Base-by-base conservation (phyloP, 1,140 invertebrate genomes). In the Conopomorpha cramerella region DNA sequence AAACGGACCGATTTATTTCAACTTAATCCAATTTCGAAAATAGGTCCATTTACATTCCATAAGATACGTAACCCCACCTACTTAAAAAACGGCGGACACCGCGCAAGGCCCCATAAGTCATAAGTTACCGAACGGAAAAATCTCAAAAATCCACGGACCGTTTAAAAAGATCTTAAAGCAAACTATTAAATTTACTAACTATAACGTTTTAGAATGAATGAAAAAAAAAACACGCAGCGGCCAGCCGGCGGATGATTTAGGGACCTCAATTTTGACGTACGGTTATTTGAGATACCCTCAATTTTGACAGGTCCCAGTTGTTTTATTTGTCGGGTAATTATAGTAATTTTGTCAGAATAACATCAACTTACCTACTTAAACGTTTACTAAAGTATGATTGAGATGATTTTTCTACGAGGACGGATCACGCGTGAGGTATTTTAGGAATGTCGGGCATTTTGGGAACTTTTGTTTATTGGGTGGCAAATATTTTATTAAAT, bases 301-400 rank as follows among this genome's bases (percentile, higher is more conserved):
- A n/a, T 54, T 54, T 45, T 63, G 70, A 74, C 70, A 71, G 70
- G 48, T 65, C 51, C 49, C 62, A 67, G 63, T n/a, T n/a, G n/a
- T 65, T 71, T 61, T 55, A 55, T 59, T 60, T 55, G 47, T 45
- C 49, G 48, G 43, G 63, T n/a, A 74, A 74, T 74, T 71, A 74
- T 71, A 71, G 70, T 71, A 61, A 74, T n/a, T 71, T 67, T 67
- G 44, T 63, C 65, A 55, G 63, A 70, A 70, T 55, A 61, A 38
- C 59, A 66, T 71, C 53, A 53, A 60, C 57, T 42, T 30, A 37
- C 39, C 35, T 51, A 52, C 55, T 55, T 48, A 51, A 37, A 42
- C 29, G 45, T 46, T 41, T 39, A 47, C 43, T 39, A 37, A 51
- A 50, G 14, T 16, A 6, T 23, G 34, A 35, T 15, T 35, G 18